Evolutionary conservation across 2,888 invertebrate species (phyloP), one percentile per base, ranked within the genome.

Genomic region (Phorcus lineatus): DNA sequence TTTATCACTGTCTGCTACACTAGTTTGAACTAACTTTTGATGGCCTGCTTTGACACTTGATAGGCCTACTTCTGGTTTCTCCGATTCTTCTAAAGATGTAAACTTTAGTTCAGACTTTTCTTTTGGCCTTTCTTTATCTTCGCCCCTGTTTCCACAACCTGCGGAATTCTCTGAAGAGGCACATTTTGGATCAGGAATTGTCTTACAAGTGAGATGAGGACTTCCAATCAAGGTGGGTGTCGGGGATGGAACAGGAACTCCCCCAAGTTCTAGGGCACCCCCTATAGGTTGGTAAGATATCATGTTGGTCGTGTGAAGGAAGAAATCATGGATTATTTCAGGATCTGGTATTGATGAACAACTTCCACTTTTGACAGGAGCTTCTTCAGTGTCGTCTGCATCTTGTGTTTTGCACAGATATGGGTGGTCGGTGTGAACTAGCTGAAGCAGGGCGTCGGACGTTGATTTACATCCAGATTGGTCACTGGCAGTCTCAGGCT

Each of bases 221-320:
- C 62, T 52, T 22, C 75, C 75, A 13, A 75, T 75, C 53, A 70
- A 36, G 2, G 70, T 70, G 6, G 70, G 28, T n/a, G 40, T 11
- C 11, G 70, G 28, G n/a, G 19, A 36, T 0, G 28, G 70, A 17
- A 40, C 70, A 40, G 40, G 40, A 13, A 28, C 36, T 7, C 70
- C 28, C 19, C 70, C 70, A 24, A 70, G 31, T 28, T 85, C 86
- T 36, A 75, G 19, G 7, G 7, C 7, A 36, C 36, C 36, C 2
- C 36, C 36, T 11, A 86, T 82, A 70, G 85, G 81, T 16, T 80
- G 77, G 22, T 88, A 83, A 2, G 87, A 83, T 17, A 87, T 87
- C 84, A 88, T 81, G 28, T 82, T 81, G 16, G 88, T 82, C 77
- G 86, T 86, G 54, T 84, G 82, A 78, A 87, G 86, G 57, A 89